These are phyloP conservation scores for Trichoplusia ni DNA, from an alignment of 1,140 invertebrate species.

Conservation along the genomic window DNA sequence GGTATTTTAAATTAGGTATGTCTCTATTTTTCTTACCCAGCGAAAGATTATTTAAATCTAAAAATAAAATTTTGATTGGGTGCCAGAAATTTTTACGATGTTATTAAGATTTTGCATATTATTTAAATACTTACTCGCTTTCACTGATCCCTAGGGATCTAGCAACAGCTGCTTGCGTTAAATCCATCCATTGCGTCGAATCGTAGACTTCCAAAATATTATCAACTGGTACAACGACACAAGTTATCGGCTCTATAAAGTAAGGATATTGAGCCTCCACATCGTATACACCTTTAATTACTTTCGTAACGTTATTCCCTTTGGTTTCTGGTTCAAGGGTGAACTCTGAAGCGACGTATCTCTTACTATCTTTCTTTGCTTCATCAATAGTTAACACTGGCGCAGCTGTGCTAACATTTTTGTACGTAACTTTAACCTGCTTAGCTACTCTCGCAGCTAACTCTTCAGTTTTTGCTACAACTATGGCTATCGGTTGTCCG, in stretches of 20 bases:
- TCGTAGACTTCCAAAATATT: slow-evolving; percentile 84
- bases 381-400: slow-evolving; percentile 68
- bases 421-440: slow-evolving; percentile 86
- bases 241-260: slow-evolving; percentile 83
- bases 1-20: no score
- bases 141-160: slow-evolving; percentile 77
- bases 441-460: slow-evolving; percentile 84
- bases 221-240: slow-evolving; percentile 84
- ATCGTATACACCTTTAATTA: slow-evolving; percentile 63
- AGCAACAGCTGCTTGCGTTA: slow-evolving; percentile 83
- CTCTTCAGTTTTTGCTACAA: slow-evolving; percentile 85
- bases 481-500: slow-evolving; percentile 88
- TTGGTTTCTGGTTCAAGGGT: slow-evolving; percentile 63
- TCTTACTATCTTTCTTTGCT: slow-evolving; percentile 58
- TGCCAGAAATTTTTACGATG: not conserved
- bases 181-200: slow-evolving; percentile 86
- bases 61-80: not conserved
- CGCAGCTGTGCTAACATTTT: slow-evolving; percentile 50
- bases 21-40: no score
- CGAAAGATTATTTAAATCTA: not conserved
- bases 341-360: slow-evolving; percentile 46
- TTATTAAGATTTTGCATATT: not conserved
- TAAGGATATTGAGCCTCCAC: slow-evolving; percentile 75
- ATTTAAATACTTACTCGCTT: slow-evolving; percentile 65
- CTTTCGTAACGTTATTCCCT: slow-evolving; percentile 64